Evolutionary conservation across 2,797 vertebrate species (phyloP).

Genomic region (Xiphophorus birchmanni): DNA sequence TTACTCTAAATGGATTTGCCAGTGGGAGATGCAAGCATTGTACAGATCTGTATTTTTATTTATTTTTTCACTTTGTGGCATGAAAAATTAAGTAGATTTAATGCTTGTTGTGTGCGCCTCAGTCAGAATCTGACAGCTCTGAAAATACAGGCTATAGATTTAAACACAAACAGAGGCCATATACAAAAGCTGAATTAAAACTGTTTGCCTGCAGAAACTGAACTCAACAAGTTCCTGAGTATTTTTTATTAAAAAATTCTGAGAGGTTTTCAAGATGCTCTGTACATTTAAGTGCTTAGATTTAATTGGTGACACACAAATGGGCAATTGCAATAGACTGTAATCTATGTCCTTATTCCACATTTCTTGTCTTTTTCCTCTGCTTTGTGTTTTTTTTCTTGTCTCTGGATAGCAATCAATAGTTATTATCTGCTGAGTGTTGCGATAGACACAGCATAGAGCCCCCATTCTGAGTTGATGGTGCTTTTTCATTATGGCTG

Average conservation of each 20-base stretch:
- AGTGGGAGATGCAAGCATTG: constrained; percentile 54
- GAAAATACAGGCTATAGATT: constrained; percentile 51
- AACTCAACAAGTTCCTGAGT: constrained; percentile 25
- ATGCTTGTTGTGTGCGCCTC: constrained; percentile 48
- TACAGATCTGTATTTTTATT: constrained; percentile 20
- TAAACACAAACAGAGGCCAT: constrained; percentile 37
- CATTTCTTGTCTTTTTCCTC: constrained; percentile 62
- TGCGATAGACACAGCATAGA: constrained; percentile 66
- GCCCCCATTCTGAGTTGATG: constrained; percentile 77
- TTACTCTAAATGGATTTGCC: constrained; percentile 40
- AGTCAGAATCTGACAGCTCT: constrained; percentile 57
- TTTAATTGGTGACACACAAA: constrained; percentile 47
- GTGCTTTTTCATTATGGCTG: constrained; percentile 84
- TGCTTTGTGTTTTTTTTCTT: constrained; percentile 50
- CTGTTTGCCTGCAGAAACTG: constrained; percentile 29
- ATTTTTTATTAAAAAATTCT: constrained; percentile 35
- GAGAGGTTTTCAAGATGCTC: constrained; percentile 8
- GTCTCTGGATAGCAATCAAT: constrained; percentile 80
- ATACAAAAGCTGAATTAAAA: constrained; percentile 34
- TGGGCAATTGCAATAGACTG: constrained; percentile 6
- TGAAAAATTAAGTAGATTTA: constrained; percentile 69
- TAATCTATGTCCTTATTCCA: constrained; percentile 44
- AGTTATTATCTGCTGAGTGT: constrained; percentile 81
- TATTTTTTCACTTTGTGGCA: constrained; percentile 39
- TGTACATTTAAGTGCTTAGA: constrained; percentile 15